Conservation (phyloP, 1,140 invertebrate species). For the Zaprionus kolodkinae region DNA sequence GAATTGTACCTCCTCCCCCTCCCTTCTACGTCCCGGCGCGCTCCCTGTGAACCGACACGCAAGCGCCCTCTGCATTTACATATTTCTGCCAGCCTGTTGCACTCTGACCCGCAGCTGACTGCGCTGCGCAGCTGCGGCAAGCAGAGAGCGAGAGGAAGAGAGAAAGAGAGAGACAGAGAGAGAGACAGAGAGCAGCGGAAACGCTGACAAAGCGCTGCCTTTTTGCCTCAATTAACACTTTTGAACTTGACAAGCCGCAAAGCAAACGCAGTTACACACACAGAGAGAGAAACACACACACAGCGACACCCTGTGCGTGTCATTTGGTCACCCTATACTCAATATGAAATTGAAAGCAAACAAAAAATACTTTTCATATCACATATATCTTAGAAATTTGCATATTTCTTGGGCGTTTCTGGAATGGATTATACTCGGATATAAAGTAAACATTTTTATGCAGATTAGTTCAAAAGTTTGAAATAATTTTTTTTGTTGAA, state of each 20-base stretch:
- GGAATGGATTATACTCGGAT: too few relatives aligned
- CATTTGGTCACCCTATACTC: not conserved
- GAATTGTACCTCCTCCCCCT: slow-evolving; percentile 9
- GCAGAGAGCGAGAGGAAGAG: too few relatives aligned
- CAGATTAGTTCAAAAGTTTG: too few relatives aligned
- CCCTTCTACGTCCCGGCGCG: too few relatives aligned
- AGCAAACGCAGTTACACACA: slow-evolving; percentile 9
- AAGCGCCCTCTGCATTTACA: slow-evolving; percentile 79
- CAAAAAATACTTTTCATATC: not conserved
- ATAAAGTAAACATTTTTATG: too few relatives aligned
- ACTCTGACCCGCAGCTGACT: slow-evolving; percentile 43
- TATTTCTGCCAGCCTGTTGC: slow-evolving; percentile 79
- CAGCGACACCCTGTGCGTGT: not conserved
- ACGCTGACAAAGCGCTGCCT: slow-evolving; percentile 51
- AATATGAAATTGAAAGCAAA: not conserved
- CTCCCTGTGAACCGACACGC: slow-evolving; percentile 49
- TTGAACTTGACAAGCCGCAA: slow-evolving; percentile 65
- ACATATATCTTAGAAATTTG: not conserved
- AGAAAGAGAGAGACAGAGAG: too few relatives aligned
- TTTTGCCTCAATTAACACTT: slow-evolving; percentile 75
- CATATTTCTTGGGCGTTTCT: not conserved
- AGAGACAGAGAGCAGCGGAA: slow-evolving; percentile 41
- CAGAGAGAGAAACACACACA: not conserved
- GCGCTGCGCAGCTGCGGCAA: slow-evolving; percentile 45
- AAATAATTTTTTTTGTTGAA: too few relatives aligned